A percentile compares a stretch with the other conserved stretches of the same genome.
Conservation (phyloP, 53 echinoderm and acorn worm genomes). For the Hippasteria phrygiana region DNA sequence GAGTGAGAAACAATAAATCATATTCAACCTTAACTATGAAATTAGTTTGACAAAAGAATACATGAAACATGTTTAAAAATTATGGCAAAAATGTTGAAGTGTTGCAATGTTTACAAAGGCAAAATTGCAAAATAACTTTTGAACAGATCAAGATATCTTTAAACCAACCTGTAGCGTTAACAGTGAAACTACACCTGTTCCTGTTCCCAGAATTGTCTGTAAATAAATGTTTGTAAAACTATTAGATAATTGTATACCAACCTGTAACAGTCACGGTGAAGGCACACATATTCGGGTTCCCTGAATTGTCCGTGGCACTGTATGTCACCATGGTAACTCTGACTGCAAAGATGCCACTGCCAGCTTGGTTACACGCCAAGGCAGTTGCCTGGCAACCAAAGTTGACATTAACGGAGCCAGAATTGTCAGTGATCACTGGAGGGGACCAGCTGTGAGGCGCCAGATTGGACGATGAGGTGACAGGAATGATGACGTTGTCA, state of each 20-base stretch:
- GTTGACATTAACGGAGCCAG: neutral
- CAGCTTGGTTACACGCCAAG: neutral
- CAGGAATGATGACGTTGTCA: neutral
- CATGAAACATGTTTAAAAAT: no score
- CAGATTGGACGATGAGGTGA: neutral
- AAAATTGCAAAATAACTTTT: no score
- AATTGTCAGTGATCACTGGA: slow-evolving; percentile 9
- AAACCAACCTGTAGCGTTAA: no score
- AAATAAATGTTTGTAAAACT: no score
- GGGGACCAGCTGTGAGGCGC: neutral
- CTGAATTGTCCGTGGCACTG: slow-evolving; percentile 27
- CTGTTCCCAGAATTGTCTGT: no score
- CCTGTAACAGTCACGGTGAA: slow-evolving; percentile 58
- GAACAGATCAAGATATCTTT: no score
- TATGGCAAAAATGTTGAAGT: no score
- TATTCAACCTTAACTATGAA: no score
- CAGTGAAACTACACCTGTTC: no score
- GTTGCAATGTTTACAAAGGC: no score
- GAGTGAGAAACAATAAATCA: no score
- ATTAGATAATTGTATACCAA: slow-evolving; percentile 16
- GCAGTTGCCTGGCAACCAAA: slow-evolving; percentile 7
- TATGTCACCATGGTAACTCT: slow-evolving; percentile 53
- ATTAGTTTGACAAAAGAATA: no score
- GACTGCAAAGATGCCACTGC: slow-evolving; percentile 30
- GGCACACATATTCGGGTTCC: slow-evolving; percentile 19